Conservation (phyloP, 2,797 vertebrate species). For the Paguma larvata region DNA sequence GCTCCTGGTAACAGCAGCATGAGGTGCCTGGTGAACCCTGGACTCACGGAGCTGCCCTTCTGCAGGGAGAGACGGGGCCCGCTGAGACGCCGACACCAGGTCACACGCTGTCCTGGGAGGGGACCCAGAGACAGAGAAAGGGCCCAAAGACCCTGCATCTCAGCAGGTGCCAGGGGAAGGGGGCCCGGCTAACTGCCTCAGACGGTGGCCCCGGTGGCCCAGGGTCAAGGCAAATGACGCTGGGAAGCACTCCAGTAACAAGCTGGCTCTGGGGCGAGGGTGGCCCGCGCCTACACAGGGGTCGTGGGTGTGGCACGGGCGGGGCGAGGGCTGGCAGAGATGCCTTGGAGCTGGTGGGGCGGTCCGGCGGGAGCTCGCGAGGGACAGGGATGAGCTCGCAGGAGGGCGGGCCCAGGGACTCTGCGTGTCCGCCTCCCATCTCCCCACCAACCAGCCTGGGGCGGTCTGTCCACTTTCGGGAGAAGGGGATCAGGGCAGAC, state of each 20-base stretch:
- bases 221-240: rapidly evolving
- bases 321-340: not conserved
- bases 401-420: not conserved
- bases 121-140: too few relatives aligned
- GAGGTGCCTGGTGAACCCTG: not conserved
- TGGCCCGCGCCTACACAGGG: not conserved
- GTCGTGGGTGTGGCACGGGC: rapidly evolving
- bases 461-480: not conserved
- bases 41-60: not conserved
- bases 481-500: not conserved
- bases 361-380: rapidly evolving
- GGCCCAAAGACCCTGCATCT: not conserved
- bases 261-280: not conserved
- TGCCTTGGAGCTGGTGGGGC: not conserved
- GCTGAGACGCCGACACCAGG: not conserved
- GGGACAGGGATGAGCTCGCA: too few relatives aligned
- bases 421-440: not conserved
- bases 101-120: not conserved
- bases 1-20: not conserved
- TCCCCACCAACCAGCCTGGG: not conserved
- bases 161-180: not conserved
- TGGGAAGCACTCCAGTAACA: too few relatives aligned
- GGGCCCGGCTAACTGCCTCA: not conserved
- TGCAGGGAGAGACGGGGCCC: not conserved
- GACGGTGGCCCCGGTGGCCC: not conserved